These are phyloP conservation scores for Chelonoidis abingdonii DNA, from an alignment of 2,113 vertebrate genomes.

Conservation along the genomic window DNA sequence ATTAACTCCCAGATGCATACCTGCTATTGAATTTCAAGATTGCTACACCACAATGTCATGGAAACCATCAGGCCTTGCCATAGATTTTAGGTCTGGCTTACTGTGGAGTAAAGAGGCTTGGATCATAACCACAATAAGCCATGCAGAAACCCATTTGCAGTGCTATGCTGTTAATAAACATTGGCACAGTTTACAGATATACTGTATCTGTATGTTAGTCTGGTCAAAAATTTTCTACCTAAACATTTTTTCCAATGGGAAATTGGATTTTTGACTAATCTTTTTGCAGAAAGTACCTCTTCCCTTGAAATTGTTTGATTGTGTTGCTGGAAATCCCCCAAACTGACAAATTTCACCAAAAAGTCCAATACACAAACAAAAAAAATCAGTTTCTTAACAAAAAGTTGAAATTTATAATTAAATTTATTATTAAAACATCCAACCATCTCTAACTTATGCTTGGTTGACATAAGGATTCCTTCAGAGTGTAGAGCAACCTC, in stretches of 20 bases:
- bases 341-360: not conserved
- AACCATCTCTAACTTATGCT: not conserved
- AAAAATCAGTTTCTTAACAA: not conserved
- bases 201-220: not conserved
- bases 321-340: not conserved
- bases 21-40: not conserved
- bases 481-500: not conserved
- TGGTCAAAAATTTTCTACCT: not conserved
- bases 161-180: not conserved
- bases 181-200: not conserved
- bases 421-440: too few relatives aligned
- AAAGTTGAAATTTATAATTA: not conserved
- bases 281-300: not conserved
- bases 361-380: not conserved
- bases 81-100: not conserved
- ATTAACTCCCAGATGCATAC: not conserved
- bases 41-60: not conserved
- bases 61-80: not conserved
- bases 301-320: not conserved
- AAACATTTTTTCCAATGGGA: not conserved
- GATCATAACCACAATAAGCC: not conserved
- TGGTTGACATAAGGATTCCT: not conserved
- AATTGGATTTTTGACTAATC: not conserved
- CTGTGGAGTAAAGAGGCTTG: not conserved
- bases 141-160: not conserved